These are phyloP conservation scores for Phenganax subtilis DNA, from an alignment of 92 coral and sea anemone species.

Conservation along the genomic window DNA sequence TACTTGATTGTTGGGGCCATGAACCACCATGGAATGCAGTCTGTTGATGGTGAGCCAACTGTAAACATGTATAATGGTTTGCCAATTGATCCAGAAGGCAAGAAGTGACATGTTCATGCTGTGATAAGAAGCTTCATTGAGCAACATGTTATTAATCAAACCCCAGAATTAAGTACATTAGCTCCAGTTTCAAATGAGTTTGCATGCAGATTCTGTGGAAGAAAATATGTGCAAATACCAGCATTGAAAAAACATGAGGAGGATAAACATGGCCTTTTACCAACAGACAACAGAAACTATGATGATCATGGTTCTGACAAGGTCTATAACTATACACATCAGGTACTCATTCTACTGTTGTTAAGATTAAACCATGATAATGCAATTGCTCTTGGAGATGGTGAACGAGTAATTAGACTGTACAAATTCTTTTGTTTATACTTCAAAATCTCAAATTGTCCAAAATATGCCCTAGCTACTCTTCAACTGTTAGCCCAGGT, in stretches of 20 bases:
- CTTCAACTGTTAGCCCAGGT: conserved; percentile 54
- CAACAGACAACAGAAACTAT: too few species aligned
- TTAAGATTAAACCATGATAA: conserved; percentile 44
- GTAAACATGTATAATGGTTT: conserved; percentile 27
- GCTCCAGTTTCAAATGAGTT: conserved; percentile 47
- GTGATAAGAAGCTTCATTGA: conserved; percentile 31
- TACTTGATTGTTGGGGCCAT: conserved; percentile 43
- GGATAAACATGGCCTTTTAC: too few species aligned
- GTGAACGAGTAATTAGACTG: conserved; percentile 1
- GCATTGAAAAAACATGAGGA: too few species aligned
- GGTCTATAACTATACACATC: conserved; percentile 4
- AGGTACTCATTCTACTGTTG: conserved; percentile 41
- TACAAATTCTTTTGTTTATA: conserved; percentile 54
- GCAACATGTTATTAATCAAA: conserved; percentile 42
- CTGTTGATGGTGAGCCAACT: conserved; percentile 18
- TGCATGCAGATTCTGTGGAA: conserved; percentile 20
- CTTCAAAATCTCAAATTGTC: conserved; percentile 50
- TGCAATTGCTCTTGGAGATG: conserved; percentile 27
- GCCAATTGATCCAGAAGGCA: conserved; percentile 7
- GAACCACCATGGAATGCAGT: conserved; percentile 42
- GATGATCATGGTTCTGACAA: too few species aligned
- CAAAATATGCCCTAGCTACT: conserved; percentile 54
- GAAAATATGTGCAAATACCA: neutral
- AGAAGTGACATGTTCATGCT: conserved; percentile 13
- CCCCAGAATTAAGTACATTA: conserved; percentile 37